A percentile compares a stretch with the other conserved stretches of the same genome.
Conservation (phyloP, 2,113 vertebrate species). For the Coregonus clupeaformis region DNA sequence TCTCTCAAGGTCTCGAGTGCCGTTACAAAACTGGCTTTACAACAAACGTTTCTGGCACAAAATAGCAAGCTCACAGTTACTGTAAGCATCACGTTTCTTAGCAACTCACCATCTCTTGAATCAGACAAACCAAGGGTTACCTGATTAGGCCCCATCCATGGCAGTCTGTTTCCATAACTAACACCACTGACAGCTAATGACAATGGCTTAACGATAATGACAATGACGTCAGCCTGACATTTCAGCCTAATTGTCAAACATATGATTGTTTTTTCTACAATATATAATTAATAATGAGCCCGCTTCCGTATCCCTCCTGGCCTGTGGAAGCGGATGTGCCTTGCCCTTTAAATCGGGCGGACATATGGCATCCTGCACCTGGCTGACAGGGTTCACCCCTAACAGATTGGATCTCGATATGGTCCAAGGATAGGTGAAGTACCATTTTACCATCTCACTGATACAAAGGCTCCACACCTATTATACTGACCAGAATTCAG, state of each 20-base stretch:
- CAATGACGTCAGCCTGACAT: background rate
- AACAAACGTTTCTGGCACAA: too few relatives aligned
- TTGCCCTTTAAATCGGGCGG: constrained; percentile 15
- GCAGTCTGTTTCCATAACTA: too few relatives aligned
- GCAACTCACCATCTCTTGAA: too few relatives aligned
- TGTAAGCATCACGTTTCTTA: too few relatives aligned
- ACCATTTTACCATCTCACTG: background rate
- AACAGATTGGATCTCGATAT: constrained; percentile 28
- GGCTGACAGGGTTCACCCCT: constrained; percentile 17
- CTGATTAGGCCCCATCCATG: too few relatives aligned
- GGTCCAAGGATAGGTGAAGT: constrained; percentile 22
- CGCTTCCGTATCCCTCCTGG: background rate
- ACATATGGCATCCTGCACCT: constrained; percentile 33
- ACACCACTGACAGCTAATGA: too few relatives aligned
- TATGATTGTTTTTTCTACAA: background rate
- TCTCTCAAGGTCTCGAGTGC: too few relatives aligned
- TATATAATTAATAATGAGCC: background rate
- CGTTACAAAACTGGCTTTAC: too few relatives aligned
- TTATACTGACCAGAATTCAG: background rate
- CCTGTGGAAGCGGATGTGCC: background rate
- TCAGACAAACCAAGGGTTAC: too few relatives aligned
- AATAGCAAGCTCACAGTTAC: too few relatives aligned
- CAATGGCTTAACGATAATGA: too few relatives aligned
- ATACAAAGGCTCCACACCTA: background rate
- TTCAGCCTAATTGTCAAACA: background rate